Evolutionary conservation across 2,113 vertebrate genomes (phyloP), one percentile per base, ranked within the genome.

Genomic region (Vicugna pacos): DNA sequence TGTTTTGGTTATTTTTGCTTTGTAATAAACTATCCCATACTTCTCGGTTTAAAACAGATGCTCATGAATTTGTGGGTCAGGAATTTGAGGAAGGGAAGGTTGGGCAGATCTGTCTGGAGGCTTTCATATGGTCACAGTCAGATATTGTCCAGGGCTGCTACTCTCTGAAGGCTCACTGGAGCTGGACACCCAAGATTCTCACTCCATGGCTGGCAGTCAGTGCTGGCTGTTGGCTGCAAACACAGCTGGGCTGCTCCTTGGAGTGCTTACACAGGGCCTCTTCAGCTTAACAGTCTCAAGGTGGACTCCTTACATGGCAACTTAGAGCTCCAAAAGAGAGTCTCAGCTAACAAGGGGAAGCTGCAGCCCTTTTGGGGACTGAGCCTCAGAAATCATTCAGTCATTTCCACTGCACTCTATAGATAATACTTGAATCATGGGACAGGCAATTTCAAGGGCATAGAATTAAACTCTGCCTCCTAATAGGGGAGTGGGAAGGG

Each of bases 381-480:
- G 22, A 92, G 46, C 35, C 62, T 95, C 58, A 42, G 54, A 90
- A 94, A 93, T n/a, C 76, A 86, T 20, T 19, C 32, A n/a, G 17
- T 95, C 60, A 89, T 16, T 73, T 54, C 50, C 52, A 17, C 8
- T 73, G 38, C 1, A 28, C 19, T 65, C 32, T 82, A 1, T 35
- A 76, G 82, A 91, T 88, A 94, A 76, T 6, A 65, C 42, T 10
- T 22, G 38, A 76, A 28, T 85, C 70, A 70, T 8, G 19, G 14
- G 32, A 20, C 38, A 48, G 24, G 20, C 30, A 86, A 38, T 4
- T 75, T 91, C 69, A 79, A 96, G 26, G 46, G 35, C 82, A 87
- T 46, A 75, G 46, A 79, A 92, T 94, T 91, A 83, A 85, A 80
- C 17, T 91, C 35, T 22, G 6, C 35, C 67, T 94, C 52, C 64